Evolutionary conservation across 2,888 invertebrate genomes (phyloP), one percentile per base, ranked within the genome.

Genomic region (Chrysolina oricalcia): DNA sequence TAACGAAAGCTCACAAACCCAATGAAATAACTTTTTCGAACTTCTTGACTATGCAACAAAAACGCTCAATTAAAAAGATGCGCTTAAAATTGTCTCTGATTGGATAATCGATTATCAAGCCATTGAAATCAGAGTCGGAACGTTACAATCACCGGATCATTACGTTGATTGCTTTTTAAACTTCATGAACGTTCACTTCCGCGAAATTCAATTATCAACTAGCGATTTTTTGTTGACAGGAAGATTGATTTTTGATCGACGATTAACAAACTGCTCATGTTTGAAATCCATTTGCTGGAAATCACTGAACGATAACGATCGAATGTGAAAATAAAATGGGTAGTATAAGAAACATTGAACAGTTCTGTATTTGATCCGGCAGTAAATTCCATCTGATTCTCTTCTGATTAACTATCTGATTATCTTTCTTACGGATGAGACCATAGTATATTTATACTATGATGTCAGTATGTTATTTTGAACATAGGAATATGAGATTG

Each of bases 141-240:
- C 5, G 5, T 21, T 53, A 53, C 19, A 53, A 53, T 53, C 21
- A 21, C 53, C 13, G 11, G 5, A 53, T 17, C 53, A 23, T 59
- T 59, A 59, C 6, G 35, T 9, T 59, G 59, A 59, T 59, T 59
- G 59, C 59, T 59, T 59, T 59, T 59, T 27, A 27, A 59, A 27
- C 27, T 59, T 23, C 6, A 27, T 59, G 9, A 59, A 59, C 23
- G 35, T 27, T n/a, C 27, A 59, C 59, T 11, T 59, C 59, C 35
- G 35, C 11, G 59, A n/a, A 27, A n/a, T 27, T 35, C 59, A 59
- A 59, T 59, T 59, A 59, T 35, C 15, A 59, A 9, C 11, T 23
- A 35, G 8, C 23, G n/a, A 15, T 59, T 59, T 35, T 59, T 59
- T 56, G 56, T 23, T 59, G 35, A 59, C 15, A 27, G n/a, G 17